Percentiles rank a stretch among this genome's conserved stretches.
phyloP scores from a whole-genome alignment of 2,888 invertebrate genomes.

The Drosophila engyochracea region DNA sequence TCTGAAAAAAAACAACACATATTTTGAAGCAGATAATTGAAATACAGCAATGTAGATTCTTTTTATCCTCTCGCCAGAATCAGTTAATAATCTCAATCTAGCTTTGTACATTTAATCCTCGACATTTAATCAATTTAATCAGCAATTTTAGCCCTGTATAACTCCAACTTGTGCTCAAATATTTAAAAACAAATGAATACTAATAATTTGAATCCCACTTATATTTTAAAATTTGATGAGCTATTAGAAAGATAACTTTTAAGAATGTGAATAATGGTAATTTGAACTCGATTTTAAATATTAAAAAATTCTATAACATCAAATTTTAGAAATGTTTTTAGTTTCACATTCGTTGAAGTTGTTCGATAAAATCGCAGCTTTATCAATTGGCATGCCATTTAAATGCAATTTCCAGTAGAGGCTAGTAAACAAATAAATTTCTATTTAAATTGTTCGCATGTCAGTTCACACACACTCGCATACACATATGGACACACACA shows the following conservation, averaged over 20 bases:
- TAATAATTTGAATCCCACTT: neutral
- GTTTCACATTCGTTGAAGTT: neutral
- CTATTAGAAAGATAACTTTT: neutral
- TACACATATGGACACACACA: neutral
- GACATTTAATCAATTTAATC: neutral
- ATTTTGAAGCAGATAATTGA: neutral
- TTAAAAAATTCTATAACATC: neutral
- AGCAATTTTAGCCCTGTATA: neutral
- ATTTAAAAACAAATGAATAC: neutral
- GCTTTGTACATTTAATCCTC: neutral
- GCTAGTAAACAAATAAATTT: constrained; percentile 58
- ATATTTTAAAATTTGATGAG: no score
- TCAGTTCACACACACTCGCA: constrained; percentile 30
- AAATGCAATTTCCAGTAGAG: constrained; percentile 18
- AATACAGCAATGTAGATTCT: neutral
- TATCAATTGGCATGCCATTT: constrained; percentile 37
- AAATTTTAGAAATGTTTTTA: neutral
- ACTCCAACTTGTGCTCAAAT: neutral
- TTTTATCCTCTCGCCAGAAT: neutral
- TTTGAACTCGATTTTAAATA: neutral
- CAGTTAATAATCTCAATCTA: neutral
- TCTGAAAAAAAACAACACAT: neutral
- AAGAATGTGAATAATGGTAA: neutral
- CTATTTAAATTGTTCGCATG: constrained; percentile 59
- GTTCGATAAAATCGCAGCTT: constrained; percentile 10